Evolutionary conservation across 2,888 invertebrate genomes (phyloP).

Genomic region (Spatulosminthurus flaviceps): DNA sequence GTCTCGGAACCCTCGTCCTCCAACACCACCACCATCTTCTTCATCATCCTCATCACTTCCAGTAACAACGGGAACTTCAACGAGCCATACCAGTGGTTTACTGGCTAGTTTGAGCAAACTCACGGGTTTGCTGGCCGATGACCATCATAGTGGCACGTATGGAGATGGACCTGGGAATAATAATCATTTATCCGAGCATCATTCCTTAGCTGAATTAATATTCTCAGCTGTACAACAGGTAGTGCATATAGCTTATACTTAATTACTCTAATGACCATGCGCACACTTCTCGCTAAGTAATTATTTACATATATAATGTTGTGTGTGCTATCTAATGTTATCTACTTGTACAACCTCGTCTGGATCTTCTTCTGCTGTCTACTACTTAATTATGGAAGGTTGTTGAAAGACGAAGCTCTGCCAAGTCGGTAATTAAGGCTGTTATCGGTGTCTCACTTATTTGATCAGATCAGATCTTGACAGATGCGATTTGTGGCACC

Average conservation of each 20-base stretch:
- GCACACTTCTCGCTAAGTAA: not conserved
- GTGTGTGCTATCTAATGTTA: no score
- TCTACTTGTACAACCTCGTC: no score
- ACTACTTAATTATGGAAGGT: not conserved
- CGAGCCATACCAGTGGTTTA: not conserved
- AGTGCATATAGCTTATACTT: not conserved
- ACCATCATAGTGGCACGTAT: slow-evolving; percentile 24
- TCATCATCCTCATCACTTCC: not conserved
- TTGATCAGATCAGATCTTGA: not conserved
- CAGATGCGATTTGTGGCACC: slow-evolving; percentile 10
- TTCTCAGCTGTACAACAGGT: slow-evolving; percentile 63
- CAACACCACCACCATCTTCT: no score
- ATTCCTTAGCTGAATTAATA: slow-evolving; percentile 59
- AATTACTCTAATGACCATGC: not conserved
- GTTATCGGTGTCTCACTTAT: slow-evolving; percentile 6
- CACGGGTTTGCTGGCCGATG: slow-evolving; percentile 53
- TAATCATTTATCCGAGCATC: slow-evolving; percentile 42
- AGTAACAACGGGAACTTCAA: not conserved
- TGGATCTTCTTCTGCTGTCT: not conserved
- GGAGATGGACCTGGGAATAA: not conserved
- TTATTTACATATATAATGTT: not conserved
- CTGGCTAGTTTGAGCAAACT: slow-evolving; percentile 40
- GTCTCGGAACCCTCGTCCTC: not conserved
- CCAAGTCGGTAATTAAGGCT: slow-evolving; percentile 9
- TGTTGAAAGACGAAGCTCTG: not conserved